Base-by-base conservation (phyloP, 2,888 invertebrate genomes). In the Stenchaetothrips biformis region DNA sequence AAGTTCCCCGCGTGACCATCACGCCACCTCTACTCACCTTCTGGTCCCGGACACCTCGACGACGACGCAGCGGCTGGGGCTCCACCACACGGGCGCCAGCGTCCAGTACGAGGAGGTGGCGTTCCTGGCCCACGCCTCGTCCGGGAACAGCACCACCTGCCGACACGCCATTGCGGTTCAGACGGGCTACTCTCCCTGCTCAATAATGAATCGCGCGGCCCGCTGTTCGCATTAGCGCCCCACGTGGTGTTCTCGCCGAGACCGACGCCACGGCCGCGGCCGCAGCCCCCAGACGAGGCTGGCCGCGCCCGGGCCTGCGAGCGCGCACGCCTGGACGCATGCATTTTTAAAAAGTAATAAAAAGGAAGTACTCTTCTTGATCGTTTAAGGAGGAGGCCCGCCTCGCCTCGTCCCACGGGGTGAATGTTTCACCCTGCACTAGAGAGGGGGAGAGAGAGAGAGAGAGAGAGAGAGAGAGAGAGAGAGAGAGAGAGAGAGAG, bases 91-190 rank as follows among this genome's bases (percentile, higher is more conserved):
- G 78, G 94, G 93, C 86, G 94, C 93, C 85, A 95, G 90, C 80
- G 94, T 93, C 95, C 95, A 95, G 88, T 95, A 94, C 80, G 94
- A 93, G 80, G 94, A 93, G 80, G 94, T 92, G 62, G 95, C 95
- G 84, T 94, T 94, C 83, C 94, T 91, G 82, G 95, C 95, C 94
- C 95, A 95, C 37, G 95, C 94, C 86, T 95, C 95, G 87, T 95
- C 95, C 3, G 95, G 95, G 86, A 94, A 95, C 85, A 95, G 89
- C 84, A 94, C 89, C 84, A 95, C 93, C 94, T 94, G 89, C 49
- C 86, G 85, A 83, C 82, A 82, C 82, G 6, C 13, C 53, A n/a
- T 47, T 37, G 79, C n/a, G 27, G 49, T 6, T 9, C 67, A 2
- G 18, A 74, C 47, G 53, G 62, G 37, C 37, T 4, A 37, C 37